phyloP scores from a whole-genome alignment of 92 coral and sea anemone genomes.

The Montipora capitata region DNA sequence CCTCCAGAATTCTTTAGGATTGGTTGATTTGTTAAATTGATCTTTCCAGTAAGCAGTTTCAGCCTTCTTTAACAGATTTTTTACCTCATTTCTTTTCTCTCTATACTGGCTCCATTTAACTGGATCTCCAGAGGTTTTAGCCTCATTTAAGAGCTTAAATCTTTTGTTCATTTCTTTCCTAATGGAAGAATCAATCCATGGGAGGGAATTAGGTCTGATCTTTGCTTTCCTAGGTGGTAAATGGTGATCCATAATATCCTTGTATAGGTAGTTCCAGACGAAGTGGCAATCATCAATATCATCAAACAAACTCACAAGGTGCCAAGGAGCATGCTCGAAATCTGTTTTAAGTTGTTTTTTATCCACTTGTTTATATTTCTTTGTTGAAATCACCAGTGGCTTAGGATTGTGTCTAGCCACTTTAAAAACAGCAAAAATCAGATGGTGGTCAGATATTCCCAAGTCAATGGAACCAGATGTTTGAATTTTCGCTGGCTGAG shows the following conservation, averaged over 20 bases:
- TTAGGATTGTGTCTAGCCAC: constrained; percentile 27
- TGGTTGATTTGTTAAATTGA: constrained; percentile 25
- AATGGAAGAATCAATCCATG: constrained; percentile 35
- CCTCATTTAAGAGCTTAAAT: constrained; percentile 36
- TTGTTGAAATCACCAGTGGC: constrained; percentile 34
- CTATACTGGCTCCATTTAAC: constrained; percentile 30
- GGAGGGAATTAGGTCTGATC: constrained; percentile 32
- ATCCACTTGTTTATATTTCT: constrained; percentile 28
- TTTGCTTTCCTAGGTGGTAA: constrained; percentile 19
- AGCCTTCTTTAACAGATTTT: constrained; percentile 33
- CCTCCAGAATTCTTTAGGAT: constrained; percentile 56
- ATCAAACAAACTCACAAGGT: constrained; percentile 16
- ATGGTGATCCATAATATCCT: constrained; percentile 20
- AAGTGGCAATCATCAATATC: constrained; percentile 32
- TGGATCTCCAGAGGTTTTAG: constrained; percentile 25
- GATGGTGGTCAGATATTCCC: constrained; percentile 43
- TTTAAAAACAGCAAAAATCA: constrained; percentile 54
- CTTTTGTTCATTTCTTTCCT: constrained; percentile 47
- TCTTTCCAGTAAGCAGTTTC: constrained; percentile 47
- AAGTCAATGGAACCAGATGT: constrained; percentile 1
- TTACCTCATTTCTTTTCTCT: constrained; percentile 25
- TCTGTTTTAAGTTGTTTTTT: constrained; percentile 1
- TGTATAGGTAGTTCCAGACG: constrained; percentile 28
- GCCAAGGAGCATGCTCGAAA: constrained; percentile 33
- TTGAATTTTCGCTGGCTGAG: neutral